Percentiles rank a stretch among this genome's conserved stretches.
phyloP scores from a whole-genome alignment of 2,888 invertebrate genomes.

The Acrobasis repandana region DNA sequence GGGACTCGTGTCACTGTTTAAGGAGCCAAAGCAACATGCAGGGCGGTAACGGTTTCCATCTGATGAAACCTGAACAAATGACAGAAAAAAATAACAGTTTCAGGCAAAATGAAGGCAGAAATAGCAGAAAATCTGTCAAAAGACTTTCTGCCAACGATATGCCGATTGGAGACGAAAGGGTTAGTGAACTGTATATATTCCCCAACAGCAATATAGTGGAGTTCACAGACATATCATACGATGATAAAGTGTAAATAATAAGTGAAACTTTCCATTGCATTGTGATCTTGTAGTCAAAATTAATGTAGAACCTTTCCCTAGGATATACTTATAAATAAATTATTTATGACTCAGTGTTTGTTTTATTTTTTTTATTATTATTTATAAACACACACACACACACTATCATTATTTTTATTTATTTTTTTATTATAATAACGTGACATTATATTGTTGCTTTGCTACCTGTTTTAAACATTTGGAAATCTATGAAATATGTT shows the following conservation, averaged over 20 bases:
- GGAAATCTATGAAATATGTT: no score
- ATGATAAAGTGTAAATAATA: slow-evolving; percentile 70
- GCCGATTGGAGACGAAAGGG: slow-evolving; percentile 67
- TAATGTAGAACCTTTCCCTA: slow-evolving; percentile 20
- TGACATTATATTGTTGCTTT: no score
- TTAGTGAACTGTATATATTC: slow-evolving; percentile 74
- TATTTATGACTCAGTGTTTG: slow-evolving; percentile 3
- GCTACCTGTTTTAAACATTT: no score
- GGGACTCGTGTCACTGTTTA: slow-evolving; percentile 60
- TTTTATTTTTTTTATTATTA: not conserved
- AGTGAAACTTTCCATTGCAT: slow-evolving; percentile 38
- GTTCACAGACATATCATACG: slow-evolving; percentile 70
- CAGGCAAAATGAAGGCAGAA: slow-evolving; percentile 41
- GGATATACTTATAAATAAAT: slow-evolving; percentile 25
- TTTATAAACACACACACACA: no score
- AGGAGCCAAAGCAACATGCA: slow-evolving; percentile 48
- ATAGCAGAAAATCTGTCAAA: slow-evolving; percentile 45
- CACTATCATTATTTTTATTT: no score
- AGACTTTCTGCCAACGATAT: slow-evolving; percentile 47
- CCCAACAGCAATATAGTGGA: slow-evolving; percentile 76
- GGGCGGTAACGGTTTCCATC: slow-evolving; percentile 56
- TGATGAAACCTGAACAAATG: slow-evolving; percentile 48
- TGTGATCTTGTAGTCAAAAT: slow-evolving; percentile 44
- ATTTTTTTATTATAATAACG: no score
- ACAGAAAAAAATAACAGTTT: slow-evolving; percentile 46